These are phyloP conservation scores for Polyploca ridens DNA, from an alignment of 2,888 invertebrate genomes.

Conservation along the genomic window DNA sequence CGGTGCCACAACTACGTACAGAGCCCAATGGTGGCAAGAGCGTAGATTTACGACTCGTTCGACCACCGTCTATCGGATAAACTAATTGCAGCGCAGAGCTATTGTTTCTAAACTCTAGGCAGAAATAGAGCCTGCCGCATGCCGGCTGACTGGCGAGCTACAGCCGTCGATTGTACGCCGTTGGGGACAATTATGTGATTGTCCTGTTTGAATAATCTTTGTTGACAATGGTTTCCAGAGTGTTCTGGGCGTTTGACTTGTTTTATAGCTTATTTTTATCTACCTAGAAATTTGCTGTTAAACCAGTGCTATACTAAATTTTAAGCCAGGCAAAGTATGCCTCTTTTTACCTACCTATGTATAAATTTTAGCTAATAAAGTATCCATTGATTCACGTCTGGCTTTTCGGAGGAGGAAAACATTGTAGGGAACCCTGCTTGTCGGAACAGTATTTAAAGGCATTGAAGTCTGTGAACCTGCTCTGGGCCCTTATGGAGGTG, in stretches of 20 bases:
- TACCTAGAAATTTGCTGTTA: neutral
- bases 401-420: too few species aligned
- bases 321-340: neutral
- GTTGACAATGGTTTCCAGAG: constrained; percentile 19
- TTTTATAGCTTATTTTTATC: constrained; percentile 11
- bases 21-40: constrained; percentile 77
- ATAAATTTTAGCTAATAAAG: too few species aligned
- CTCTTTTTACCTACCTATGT: too few species aligned
- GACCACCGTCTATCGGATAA: constrained; percentile 82
- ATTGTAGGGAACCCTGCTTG: too few species aligned
- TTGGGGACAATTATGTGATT: constrained; percentile 67
- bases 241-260: neutral
- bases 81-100: constrained; percentile 81
- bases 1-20: constrained; percentile 74
- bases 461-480: too few species aligned
- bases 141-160: constrained; percentile 40
- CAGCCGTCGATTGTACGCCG: constrained; percentile 57
- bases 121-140: constrained; percentile 62
- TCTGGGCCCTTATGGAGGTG: too few species aligned
- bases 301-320: neutral
- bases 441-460: too few species aligned
- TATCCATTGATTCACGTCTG: too few species aligned
- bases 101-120: constrained; percentile 81
- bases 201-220: constrained; percentile 52
- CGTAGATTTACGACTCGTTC: constrained; percentile 81